phyloP scores from a whole-genome alignment of 2,888 invertebrate species.

The Meandrusa payeni region DNA sequence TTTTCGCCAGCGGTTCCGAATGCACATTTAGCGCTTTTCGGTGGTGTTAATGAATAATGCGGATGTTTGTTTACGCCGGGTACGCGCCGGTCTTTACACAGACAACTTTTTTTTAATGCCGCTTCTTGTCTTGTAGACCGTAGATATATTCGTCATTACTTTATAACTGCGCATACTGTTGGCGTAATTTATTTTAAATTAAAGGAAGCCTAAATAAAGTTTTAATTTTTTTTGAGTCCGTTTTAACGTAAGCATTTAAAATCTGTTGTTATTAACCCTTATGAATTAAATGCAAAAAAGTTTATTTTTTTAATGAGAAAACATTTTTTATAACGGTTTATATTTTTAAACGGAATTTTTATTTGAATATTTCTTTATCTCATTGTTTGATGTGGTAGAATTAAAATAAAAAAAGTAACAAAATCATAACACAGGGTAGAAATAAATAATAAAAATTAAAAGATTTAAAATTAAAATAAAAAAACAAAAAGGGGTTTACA shows the following conservation, averaged over 20 bases:
- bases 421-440: constrained; percentile 29
- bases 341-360: no score
- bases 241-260: no score
- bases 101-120: constrained; percentile 22
- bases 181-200: no score
- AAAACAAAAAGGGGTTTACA: constrained; percentile 69
- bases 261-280: no score
- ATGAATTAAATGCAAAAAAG: no score
- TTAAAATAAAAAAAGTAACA: constrained; percentile 29
- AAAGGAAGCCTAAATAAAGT: no score
- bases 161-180: no score
- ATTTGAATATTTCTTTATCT: not conserved
- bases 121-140: constrained; percentile 11
- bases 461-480: constrained; percentile 36
- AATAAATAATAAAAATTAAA: constrained; percentile 30
- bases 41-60: constrained; percentile 27
- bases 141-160: not conserved
- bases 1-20: constrained; percentile 15
- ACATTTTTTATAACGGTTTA: no score
- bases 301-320: no score
- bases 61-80: constrained; percentile 25
- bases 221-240: no score
- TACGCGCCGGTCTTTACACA: constrained; percentile 5
- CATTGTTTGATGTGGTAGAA: constrained; percentile 24
- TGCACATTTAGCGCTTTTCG: constrained; percentile 20